Conservation (phyloP, 1,140 invertebrate genomes). For the Drosophila willistoni region DNA sequence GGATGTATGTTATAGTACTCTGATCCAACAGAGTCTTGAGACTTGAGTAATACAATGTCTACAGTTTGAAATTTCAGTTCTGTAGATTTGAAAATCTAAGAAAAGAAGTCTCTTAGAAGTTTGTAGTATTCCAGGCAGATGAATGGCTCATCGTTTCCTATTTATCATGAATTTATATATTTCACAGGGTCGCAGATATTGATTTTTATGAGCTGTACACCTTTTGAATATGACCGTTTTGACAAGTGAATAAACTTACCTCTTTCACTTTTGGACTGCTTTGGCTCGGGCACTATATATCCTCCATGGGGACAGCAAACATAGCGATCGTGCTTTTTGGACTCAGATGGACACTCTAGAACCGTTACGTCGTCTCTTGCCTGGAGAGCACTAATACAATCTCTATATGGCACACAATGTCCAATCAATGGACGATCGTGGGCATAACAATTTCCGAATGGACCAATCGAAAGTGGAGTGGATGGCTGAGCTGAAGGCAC, state of each 20-base stretch:
- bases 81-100: too few species aligned
- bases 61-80: too few species aligned
- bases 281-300: slow-evolving; percentile 20
- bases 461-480: slow-evolving; percentile 24
- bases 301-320: slow-evolving; percentile 60
- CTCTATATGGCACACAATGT: slow-evolving; percentile 35
- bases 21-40: too few species aligned
- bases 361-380: slow-evolving; percentile 28
- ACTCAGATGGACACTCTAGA: slow-evolving; percentile 24
- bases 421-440: slow-evolving; percentile 41
- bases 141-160: too few species aligned
- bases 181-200: too few species aligned
- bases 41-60: too few species aligned
- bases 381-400: slow-evolving; percentile 43
- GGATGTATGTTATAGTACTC: too few species aligned
- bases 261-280: slow-evolving; percentile 30
- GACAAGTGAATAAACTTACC: slow-evolving; percentile 9
- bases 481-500: not conserved
- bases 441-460: slow-evolving; percentile 51
- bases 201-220: too few species aligned
- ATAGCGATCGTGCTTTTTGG: slow-evolving; percentile 18
- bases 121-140: too few species aligned
- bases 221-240: too few species aligned
- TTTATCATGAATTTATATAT: too few species aligned
- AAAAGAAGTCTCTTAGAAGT: too few species aligned